A percentile compares a stretch with the other conserved stretches of the same genome.
Conservation (phyloP, 2,113 vertebrate genomes). For the Parotia lawesii region DNA sequence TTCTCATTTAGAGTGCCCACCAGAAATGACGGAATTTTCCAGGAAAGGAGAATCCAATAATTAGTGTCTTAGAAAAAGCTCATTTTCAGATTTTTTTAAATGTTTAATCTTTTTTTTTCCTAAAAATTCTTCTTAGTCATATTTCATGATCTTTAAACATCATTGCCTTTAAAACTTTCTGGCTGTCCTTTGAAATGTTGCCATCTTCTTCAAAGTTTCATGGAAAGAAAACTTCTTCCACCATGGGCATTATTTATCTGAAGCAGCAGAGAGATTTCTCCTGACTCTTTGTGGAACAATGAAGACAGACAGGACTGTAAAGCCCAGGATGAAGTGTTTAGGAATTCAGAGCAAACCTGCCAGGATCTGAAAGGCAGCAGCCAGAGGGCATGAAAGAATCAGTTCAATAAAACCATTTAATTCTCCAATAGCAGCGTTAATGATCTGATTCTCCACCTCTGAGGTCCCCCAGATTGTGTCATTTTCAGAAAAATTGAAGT, state of each 20-base stretch:
- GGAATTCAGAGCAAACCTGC: neutral
- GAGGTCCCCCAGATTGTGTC: neutral
- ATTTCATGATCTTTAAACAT: neutral
- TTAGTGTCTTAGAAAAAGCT: neutral
- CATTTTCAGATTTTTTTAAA: neutral
- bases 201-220: neutral
- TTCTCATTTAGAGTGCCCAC: neutral
- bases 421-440: neutral
- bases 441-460: neutral
- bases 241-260: neutral
- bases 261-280: neutral
- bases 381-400: neutral
- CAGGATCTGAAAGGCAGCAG: neutral
- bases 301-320: neutral
- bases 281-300: neutral
- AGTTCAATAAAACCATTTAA: slow-evolving; percentile 5
- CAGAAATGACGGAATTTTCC: neutral
- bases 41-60: neutral
- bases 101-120: too few species aligned
- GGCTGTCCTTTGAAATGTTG: neutral
- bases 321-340: neutral
- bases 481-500: neutral
- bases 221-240: neutral
- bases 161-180: neutral
- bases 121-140: neutral